Evolutionary conservation across 2,888 invertebrate genomes (phyloP).

Genomic region (Dendrolimus pini): DNA sequence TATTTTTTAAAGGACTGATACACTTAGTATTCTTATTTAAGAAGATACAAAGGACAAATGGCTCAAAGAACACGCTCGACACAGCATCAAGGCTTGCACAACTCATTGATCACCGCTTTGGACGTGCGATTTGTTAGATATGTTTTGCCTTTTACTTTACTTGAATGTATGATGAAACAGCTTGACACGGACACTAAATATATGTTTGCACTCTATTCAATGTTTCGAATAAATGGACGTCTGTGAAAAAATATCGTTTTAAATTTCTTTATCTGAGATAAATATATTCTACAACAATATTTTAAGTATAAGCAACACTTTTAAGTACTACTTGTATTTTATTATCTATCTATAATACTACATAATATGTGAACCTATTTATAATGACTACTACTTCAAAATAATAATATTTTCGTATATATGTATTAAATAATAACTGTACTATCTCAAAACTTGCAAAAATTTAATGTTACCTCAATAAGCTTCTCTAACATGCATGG

Average conservation of each 20-base stretch:
- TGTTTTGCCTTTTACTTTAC: slow-evolving; percentile 4
- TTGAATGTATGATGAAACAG: not conserved
- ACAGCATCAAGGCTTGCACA: slow-evolving; percentile 44
- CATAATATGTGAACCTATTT: no score
- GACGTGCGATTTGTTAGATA: slow-evolving; percentile 29
- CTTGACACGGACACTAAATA: not conserved
- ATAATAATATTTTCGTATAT: not conserved
- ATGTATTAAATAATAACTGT: not conserved
- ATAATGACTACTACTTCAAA: no score
- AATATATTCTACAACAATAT: not conserved
- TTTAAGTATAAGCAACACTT: no score
- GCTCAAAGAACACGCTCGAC: slow-evolving; percentile 19
- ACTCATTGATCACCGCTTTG: slow-evolving; percentile 46
- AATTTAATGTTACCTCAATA: slow-evolving; percentile 1
- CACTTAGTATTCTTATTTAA: not conserved
- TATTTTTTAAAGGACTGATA: not conserved
- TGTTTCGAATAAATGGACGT: not conserved
- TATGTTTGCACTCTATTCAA: not conserved
- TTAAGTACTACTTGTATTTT: no score
- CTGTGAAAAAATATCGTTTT: no score
- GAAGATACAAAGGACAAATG: not conserved
- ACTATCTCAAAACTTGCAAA: not conserved
- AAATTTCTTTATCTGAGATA: not conserved
- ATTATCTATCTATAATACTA: no score
- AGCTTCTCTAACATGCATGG: slow-evolving; percentile 41